Evolutionary conservation across 2,888 invertebrate species (phyloP), one percentile per base, ranked within the genome.

Genomic region (Andrena flavipes): DNA sequence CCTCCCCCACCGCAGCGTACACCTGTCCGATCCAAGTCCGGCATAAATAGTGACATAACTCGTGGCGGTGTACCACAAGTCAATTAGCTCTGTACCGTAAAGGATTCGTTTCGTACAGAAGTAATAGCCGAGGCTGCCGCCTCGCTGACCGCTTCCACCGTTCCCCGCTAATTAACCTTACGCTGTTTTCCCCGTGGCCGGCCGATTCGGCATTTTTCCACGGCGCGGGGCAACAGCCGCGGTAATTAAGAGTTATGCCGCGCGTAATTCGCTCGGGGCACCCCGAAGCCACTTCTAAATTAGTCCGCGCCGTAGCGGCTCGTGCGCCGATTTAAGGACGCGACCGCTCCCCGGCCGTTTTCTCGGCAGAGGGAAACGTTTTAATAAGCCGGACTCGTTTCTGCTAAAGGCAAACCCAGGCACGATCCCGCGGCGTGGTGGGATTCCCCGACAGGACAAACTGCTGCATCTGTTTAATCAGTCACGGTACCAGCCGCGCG

Each of bases 41-140:
- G 87, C 81, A 78, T 80, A 87, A 87, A 88, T 78, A 88, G 88
- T 88, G 86, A 88, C 88, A 86, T 88, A 88, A 86, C 88, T 88
- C 85, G 83, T 79, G 70, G 76, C 80, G 68, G 83, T 80, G 76
- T 82, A 88, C 76, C 88, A 80, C 84, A 69, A 86, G 87, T 88
- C 89, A 88, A 89, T 89, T 89, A 87, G 89, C 82, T 83, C 73
- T 82, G 76, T 56, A 65, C 68, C 67, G 82, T 82, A 86, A 78
- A 74, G 82, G 82, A 80, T 84, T 79, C 77, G 70, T 69, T 71
- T 72, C 73, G 68, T 86, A 65, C 71, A 74, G 71, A 79, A 80
- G 72, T 75, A 81, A 85, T 59, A 80, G 78, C 54, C 69, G 76
- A 82, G 80, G 78, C 82, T 80, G 72, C 76, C 56, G 49, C 59